These are phyloP conservation scores for Pammene aurita DNA, from an alignment of 2,888 invertebrate species.

Conservation along the genomic window DNA sequence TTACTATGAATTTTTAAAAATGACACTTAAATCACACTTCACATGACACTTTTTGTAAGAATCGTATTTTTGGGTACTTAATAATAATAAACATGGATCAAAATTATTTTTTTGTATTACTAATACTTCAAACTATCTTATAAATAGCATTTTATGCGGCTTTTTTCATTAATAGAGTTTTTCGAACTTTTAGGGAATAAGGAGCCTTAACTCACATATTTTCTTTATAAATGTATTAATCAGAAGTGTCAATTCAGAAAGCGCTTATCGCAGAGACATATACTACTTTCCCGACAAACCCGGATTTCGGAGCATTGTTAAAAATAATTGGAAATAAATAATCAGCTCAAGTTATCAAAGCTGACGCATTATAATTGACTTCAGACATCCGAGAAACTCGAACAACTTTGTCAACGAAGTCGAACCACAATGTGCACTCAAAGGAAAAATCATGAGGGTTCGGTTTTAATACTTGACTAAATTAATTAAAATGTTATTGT, in stretches of 20 bases:
- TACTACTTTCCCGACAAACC: slow-evolving; percentile 23
- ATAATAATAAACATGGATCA: too few relatives aligned
- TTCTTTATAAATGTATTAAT: neutral
- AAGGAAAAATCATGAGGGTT: slow-evolving; percentile 33
- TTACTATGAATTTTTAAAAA: too few relatives aligned
- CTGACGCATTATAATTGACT: slow-evolving; percentile 36
- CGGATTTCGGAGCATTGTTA: slow-evolving; percentile 25
- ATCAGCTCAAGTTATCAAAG: slow-evolving; percentile 36
- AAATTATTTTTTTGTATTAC: too few relatives aligned
- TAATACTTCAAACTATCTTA: too few relatives aligned
- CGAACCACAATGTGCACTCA: slow-evolving; percentile 42
- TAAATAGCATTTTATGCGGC: too few relatives aligned
- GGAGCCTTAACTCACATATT: neutral
- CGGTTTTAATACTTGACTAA: neutral
- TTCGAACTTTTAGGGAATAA: too few relatives aligned
- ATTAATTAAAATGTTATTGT: neutral
- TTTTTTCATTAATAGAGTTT: too few relatives aligned
- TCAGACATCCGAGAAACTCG: slow-evolving; percentile 12
- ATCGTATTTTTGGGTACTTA: too few relatives aligned
- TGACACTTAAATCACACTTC: too few relatives aligned
- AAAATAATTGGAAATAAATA: slow-evolving; percentile 34
- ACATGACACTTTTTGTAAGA: too few relatives aligned
- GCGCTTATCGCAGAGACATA: slow-evolving; percentile 18
- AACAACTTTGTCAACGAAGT: slow-evolving; percentile 46
- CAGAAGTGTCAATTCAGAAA: slow-evolving; percentile 17